Conservation (phyloP, 2,113 vertebrate species). For the Capreolus pygargus region DNA sequence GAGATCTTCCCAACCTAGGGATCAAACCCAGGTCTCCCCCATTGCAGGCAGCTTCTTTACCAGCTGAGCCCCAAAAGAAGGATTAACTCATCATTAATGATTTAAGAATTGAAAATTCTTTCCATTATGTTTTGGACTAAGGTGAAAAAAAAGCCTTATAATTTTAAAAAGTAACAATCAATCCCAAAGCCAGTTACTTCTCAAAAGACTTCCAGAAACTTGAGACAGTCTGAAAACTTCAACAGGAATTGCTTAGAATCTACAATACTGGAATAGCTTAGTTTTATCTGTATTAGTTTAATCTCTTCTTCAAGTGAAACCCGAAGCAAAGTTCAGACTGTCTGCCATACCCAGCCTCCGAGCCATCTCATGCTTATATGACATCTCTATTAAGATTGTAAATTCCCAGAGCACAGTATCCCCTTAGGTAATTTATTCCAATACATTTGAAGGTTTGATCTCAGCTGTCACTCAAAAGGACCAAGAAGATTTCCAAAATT, state of each 20-base stretch:
- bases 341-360: background rate
- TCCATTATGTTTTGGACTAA: background rate
- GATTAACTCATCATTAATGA: background rate
- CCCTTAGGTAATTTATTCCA: slow-evolving; percentile 67
- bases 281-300: slow-evolving; percentile 27
- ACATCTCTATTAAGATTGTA: slow-evolving; percentile 46
- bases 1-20: background rate
- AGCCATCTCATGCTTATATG: background rate
- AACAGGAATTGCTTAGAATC: background rate
- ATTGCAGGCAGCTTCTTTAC: background rate
- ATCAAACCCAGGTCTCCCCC: background rate
- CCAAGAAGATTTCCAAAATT: slow-evolving; percentile 74
- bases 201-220: background rate
- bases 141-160: background rate
- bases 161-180: slow-evolving; percentile 10
- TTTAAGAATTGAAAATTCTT: slow-evolving; percentile 15
- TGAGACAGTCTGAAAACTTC: background rate
- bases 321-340: background rate
- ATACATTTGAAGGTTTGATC: slow-evolving; percentile 58
- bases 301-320: slow-evolving; percentile 35
- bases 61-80: background rate
- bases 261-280: background rate
- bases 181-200: background rate
- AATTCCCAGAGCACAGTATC: slow-evolving; percentile 50
- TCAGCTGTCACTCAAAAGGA: slow-evolving; percentile 61